phyloP scores from a whole-genome alignment of 2,888 invertebrate genomes.

The Pocota personata region DNA sequence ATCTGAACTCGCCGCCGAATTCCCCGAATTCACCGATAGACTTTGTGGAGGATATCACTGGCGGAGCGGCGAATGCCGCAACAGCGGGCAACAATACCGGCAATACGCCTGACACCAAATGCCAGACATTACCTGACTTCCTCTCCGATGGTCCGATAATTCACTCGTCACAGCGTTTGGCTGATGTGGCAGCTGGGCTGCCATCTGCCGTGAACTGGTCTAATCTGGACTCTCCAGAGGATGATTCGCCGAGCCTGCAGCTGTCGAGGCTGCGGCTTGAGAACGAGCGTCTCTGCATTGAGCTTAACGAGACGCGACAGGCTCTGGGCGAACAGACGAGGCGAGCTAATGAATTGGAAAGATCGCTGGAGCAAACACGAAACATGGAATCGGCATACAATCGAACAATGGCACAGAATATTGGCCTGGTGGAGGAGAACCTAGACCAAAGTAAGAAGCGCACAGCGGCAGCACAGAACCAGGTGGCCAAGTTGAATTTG shows the following conservation, averaged over 20 bases:
- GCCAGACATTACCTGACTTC: constrained; percentile 87
- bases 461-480: constrained; percentile 86
- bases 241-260: constrained; percentile 78
- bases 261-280: constrained; percentile 80
- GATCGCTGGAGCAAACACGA: constrained; percentile 84
- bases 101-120: constrained; percentile 66
- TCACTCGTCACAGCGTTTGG: constrained; percentile 82
- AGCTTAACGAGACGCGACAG: constrained; percentile 84
- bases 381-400: constrained; percentile 84
- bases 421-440: constrained; percentile 85
- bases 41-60: constrained; percentile 76
- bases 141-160: constrained; percentile 87
- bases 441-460: constrained; percentile 85
- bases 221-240: constrained; percentile 81
- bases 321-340: constrained; percentile 84
- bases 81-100: constrained; percentile 23
- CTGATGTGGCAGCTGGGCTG: constrained; percentile 82
- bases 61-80: constrained; percentile 50
- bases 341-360: constrained; percentile 84
- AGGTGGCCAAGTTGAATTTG: constrained; percentile 86
- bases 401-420: constrained; percentile 84
- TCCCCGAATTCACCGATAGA: constrained; percentile 78
- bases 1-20: constrained; percentile 80
- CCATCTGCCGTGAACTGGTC: constrained; percentile 78
- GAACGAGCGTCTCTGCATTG: constrained; percentile 83